Base-by-base conservation (phyloP, 2,113 vertebrate genomes). In the Carassius gibelio region DNA sequence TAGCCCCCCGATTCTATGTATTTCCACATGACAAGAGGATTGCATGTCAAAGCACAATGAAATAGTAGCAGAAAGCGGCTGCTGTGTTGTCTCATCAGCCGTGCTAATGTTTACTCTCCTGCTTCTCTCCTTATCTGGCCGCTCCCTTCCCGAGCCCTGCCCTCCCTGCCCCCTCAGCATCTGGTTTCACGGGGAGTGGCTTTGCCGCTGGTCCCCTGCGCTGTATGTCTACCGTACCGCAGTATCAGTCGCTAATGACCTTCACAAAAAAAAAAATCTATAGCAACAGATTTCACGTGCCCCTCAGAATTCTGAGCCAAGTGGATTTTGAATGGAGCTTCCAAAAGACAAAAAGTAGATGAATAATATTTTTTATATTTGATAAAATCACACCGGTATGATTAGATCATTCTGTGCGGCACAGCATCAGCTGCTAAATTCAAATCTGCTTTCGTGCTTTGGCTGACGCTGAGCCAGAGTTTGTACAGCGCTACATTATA, bases 181-280 rank as follows among this genome's bases (percentile, higher is more conserved):
- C 72, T 75, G 79, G 71, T 38, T 59, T 85, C 75, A 85, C 0
- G 68, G 84, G 84, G 84, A 85, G 84, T 85, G 84, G 84, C 84
- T 74, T 30, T 84, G 13, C 71, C 21, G 21, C 38, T 34, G 84
- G 61, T 81, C 84, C 75, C 84, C 66, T 68, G 64, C 14, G 61
- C 45, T 69, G 19, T 19, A 36, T 57, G 61, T 79, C 48, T 45
- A 38, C 5, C 48, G 19, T 78, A 57, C 84, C 36, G 76, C 84
- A 45, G 77, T 69, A 81, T 66, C 23, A 34, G 10, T 52, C 79
- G 23, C 45, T 81, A 34, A 69, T 81, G 79, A 81, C 62, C 79
- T 81, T 26, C 26, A 68, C 79, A 81, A 62, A 11, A 34, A 81
- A 48, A 57, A 50, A 62, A 1, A 5, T 78, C 19, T 64, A 26